phyloP scores from a whole-genome alignment of 1,140 invertebrate genomes.

The Dendrolimus kikuchii region DNA sequence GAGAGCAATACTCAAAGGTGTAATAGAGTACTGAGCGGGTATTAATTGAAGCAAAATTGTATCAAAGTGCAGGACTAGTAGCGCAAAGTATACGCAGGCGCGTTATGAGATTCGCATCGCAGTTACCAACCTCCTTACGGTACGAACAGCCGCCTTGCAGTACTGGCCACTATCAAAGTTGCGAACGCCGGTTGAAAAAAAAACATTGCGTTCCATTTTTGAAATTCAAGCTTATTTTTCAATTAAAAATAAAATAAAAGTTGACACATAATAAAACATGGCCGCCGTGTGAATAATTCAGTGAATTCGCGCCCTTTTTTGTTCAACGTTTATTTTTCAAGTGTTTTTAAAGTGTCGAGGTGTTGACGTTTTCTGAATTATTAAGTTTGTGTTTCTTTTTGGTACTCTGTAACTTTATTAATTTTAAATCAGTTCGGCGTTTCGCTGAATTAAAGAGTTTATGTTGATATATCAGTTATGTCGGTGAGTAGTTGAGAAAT shows the following conservation, averaged over 20 bases:
- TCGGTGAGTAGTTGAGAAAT: too few species aligned
- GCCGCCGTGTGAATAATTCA: too few species aligned
- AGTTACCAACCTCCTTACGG: conserved; percentile 41
- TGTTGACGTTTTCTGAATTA: too few species aligned
- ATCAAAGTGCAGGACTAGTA: conserved; percentile 53
- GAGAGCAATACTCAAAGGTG: conserved; percentile 29
- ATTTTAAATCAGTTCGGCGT: too few species aligned
- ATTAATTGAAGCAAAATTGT: conserved; percentile 66
- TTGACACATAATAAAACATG: too few species aligned
- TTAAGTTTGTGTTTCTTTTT: conserved; percentile 5
- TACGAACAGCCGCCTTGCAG: conserved; percentile 30
- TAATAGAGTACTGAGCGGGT: conserved; percentile 56
- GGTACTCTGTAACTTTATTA: conserved; percentile 10
- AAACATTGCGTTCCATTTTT: conserved; percentile 4
- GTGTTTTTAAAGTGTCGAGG: conserved; percentile 13
- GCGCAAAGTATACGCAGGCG: conserved; percentile 58
- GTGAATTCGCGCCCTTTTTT: too few species aligned
- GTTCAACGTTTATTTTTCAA: conserved; percentile 3
- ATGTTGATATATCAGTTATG: too few species aligned
- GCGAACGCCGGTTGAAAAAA: conserved; percentile 10
- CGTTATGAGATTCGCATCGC: conserved; percentile 38
- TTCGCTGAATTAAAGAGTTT: too few species aligned
- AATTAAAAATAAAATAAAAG: background rate
- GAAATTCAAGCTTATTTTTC: conserved; percentile 6
- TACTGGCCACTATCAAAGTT: conserved; percentile 8